These are phyloP conservation scores for Euwallacea similis DNA, from an alignment of 1,140 invertebrate genomes.

Conservation along the genomic window DNA sequence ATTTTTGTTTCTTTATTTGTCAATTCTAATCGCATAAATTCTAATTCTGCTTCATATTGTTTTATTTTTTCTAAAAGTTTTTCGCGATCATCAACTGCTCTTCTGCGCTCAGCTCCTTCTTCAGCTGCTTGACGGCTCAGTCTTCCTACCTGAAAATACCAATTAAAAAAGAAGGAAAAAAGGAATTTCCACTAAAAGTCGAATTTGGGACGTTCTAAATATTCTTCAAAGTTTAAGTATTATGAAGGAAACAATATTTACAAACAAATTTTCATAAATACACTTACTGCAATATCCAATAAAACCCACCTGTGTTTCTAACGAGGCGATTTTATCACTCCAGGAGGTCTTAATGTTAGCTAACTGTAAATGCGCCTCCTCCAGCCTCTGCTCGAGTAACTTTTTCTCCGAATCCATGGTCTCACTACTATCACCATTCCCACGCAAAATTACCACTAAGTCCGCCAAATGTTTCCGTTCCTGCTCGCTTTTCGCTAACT, in stretches of 20 bases:
- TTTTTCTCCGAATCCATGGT: constrained; percentile 62
- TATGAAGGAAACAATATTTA: neutral
- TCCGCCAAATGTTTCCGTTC: constrained; percentile 66
- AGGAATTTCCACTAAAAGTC: no score
- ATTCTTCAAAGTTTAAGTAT: no score
- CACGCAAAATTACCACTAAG: constrained; percentile 66
- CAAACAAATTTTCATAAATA: constrained; percentile 1
- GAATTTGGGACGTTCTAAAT: no score
- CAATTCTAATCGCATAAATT: constrained; percentile 69
- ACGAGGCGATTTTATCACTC: constrained; percentile 82
- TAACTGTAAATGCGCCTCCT: constrained; percentile 81
- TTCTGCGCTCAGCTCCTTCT: constrained; percentile 73
- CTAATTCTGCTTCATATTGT: constrained; percentile 67
- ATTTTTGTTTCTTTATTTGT: constrained; percentile 71
- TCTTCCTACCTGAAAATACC: constrained; percentile 63
- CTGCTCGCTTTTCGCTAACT: constrained; percentile 65
- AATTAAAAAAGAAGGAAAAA: neutral
- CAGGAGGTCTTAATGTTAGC: constrained; percentile 87
- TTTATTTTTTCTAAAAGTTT: constrained; percentile 66
- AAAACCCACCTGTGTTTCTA: constrained; percentile 77
- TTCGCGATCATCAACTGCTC: constrained; percentile 71
- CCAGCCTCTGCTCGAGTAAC: constrained; percentile 72
- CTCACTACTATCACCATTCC: constrained; percentile 56
- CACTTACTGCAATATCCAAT: neutral
- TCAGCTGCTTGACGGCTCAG: constrained; percentile 78